phyloP scores from a whole-genome alignment of 2,797 vertebrate genomes.

The Periparus ater region DNA sequence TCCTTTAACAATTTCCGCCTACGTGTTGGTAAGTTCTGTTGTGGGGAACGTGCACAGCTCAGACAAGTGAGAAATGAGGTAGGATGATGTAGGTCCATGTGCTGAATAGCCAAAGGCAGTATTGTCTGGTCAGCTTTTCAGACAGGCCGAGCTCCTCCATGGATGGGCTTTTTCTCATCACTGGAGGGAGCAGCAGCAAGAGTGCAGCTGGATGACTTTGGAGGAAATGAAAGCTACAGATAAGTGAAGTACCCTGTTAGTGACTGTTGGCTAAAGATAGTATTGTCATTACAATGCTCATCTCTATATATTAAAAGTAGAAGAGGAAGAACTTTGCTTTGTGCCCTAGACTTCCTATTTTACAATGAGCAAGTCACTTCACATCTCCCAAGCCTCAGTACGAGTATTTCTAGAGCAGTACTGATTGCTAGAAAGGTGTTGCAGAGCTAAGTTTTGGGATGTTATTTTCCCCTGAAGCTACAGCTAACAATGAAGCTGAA shows the following conservation, averaged over 20 bases:
- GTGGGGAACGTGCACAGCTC: background rate
- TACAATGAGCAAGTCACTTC: background rate
- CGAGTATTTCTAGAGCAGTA: background rate
- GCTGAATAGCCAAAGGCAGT: background rate
- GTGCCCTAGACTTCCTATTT: background rate
- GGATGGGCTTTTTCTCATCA: background rate
- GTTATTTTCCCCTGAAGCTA: background rate
- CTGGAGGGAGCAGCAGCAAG: background rate
- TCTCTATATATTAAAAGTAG: background rate
- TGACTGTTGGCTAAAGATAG: background rate
- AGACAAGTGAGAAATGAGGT: fast-evolving
- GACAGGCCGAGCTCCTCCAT: background rate
- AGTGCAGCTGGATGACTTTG: background rate
- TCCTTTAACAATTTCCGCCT: slow-evolving; percentile 97
- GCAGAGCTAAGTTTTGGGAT: background rate
- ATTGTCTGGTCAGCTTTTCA: background rate
- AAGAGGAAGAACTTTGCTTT: background rate
- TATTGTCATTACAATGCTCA: background rate
- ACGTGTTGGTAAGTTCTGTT: slow-evolving; percentile 86
- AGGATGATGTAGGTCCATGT: background rate
- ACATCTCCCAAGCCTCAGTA: background rate
- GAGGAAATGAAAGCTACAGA: background rate
- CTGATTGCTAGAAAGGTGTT: background rate
- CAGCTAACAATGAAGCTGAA: background rate
- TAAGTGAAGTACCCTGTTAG: background rate